Evolutionary conservation across 2,113 vertebrate species (phyloP).

Genomic region (Rhinichthys klamathensis): DNA sequence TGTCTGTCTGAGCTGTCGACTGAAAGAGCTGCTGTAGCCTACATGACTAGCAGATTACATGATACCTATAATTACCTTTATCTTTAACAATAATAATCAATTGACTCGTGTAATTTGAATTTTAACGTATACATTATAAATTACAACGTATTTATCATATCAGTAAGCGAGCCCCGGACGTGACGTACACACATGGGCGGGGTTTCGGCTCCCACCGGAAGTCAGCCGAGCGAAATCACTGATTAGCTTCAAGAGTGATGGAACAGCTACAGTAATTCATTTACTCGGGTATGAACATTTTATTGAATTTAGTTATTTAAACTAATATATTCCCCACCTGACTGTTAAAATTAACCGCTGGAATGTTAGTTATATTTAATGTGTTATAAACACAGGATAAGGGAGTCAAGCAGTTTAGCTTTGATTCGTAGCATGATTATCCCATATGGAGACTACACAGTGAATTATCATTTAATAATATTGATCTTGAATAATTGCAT

Average conservation of each 20-base stretch:
- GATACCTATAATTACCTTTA: not conserved
- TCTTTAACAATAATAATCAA: not conserved
- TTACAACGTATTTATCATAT: not conserved
- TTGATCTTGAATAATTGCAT: not conserved
- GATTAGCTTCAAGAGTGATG: not conserved
- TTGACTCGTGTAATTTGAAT: not conserved
- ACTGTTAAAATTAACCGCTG: not conserved
- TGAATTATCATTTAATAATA: not conserved
- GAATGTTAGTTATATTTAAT: not conserved
- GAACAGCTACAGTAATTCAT: not conserved
- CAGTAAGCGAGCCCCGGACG: not conserved
- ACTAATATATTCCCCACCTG: not conserved
- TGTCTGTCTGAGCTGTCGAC: not conserved
- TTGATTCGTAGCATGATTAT: not conserved
- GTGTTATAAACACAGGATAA: not conserved
- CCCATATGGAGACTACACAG: not conserved
- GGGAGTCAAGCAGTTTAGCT: not conserved
- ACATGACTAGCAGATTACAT: not conserved
- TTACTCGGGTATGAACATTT: conserved; percentile 3
- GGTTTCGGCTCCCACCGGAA: conserved; percentile 26
- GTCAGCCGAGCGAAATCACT: not conserved
- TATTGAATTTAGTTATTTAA: not conserved
- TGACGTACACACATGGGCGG: not conserved
- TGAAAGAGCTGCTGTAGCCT: not conserved
- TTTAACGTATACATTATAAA: too few relatives aligned